A percentile compares a stretch with the other conserved stretches of the same genome.
Evolutionary conservation across 2,797 vertebrate genomes (phyloP).

Genomic region (Morus bassanus): DNA sequence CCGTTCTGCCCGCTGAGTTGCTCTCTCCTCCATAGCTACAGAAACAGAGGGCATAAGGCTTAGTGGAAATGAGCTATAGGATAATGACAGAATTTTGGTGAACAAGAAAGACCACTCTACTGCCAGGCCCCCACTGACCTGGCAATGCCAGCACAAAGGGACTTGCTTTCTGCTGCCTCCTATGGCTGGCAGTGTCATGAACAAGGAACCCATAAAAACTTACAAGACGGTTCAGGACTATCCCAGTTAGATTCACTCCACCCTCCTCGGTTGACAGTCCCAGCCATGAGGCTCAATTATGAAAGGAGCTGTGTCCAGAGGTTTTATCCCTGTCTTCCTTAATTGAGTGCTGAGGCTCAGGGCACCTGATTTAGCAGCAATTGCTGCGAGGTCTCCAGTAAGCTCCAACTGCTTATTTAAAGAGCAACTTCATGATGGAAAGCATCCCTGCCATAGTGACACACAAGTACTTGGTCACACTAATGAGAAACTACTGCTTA

Average conservation of each 20-base stretch:
- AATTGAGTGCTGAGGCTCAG: not conserved
- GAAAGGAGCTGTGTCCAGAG: not conserved
- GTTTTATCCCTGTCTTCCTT: not conserved
- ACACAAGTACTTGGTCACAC: not conserved
- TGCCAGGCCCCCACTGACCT: not conserved
- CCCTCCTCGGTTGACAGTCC: not conserved
- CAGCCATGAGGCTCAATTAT: not conserved
- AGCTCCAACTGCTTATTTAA: not conserved
- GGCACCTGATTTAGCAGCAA: not conserved
- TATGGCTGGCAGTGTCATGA: not conserved
- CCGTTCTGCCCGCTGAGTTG: conserved; percentile 80
- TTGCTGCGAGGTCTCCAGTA: not conserved
- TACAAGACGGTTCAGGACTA: not conserved
- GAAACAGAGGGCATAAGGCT: not conserved
- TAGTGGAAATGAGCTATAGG: not conserved
- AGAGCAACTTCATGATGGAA: not conserved
- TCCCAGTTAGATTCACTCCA: not conserved
- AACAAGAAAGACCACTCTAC: not conserved
- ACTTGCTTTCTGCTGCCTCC: not conserved
- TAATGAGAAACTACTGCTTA: not conserved
- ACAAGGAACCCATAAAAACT: not conserved
- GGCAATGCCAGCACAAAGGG: not conserved
- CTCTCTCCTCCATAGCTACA: conserved; percentile 92
- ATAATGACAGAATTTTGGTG: not conserved
- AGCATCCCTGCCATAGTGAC: not conserved